Base-by-base conservation (phyloP, 30 jellyfish, hydroid and myxozoan species). In the Aurelia aurita region DNA sequence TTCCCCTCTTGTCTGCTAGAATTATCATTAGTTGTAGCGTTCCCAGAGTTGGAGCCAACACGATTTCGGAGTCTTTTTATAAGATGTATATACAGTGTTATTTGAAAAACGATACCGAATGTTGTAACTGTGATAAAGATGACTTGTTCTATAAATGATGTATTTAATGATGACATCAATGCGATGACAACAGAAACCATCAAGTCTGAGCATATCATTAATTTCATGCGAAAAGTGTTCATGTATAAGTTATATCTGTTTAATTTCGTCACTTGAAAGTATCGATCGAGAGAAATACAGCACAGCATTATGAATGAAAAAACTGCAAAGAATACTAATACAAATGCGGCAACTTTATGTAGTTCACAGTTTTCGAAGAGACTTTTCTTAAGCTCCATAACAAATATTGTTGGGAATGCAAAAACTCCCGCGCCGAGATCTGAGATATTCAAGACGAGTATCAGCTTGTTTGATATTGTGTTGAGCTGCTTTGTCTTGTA, bases 361-460 rank as follows among this genome's bases (percentile, higher is more conserved):
- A 81, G 67, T 2, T 0, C 10, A 45, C 91, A 66, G 74, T 53
- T 68, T 11, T 57, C 78, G 31, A 51, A 9, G 59, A 46, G 3
- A 51, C 32, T 32, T 23, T 28, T 81, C 53, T 26, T n/a, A 9
- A 51, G n/a, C 11, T n/a, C 21, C 77, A 68, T 34, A 0, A 22
- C 62, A 5, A 34, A 32, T 23, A 81, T 4, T 4, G 63, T 29
- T 10, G 91, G 91, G 26, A 81, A 69, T 32, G 35, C 70, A 14
- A 81, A 18, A 23, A 66, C 12, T 54, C 91, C 91, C 18, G 79
- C 54, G 29, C 91, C 18, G 35, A 81, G 72, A 55, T 81, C 91
- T 0, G 91, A 81, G 29, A 81, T 18, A 58, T 67, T 81, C 84
- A 81, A 67, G 54, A 81, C 21, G 16, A 81, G 59, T 6, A 81